phyloP scores from a whole-genome alignment of 2,888 invertebrate genomes.

The Cyclophora punctaria region DNA sequence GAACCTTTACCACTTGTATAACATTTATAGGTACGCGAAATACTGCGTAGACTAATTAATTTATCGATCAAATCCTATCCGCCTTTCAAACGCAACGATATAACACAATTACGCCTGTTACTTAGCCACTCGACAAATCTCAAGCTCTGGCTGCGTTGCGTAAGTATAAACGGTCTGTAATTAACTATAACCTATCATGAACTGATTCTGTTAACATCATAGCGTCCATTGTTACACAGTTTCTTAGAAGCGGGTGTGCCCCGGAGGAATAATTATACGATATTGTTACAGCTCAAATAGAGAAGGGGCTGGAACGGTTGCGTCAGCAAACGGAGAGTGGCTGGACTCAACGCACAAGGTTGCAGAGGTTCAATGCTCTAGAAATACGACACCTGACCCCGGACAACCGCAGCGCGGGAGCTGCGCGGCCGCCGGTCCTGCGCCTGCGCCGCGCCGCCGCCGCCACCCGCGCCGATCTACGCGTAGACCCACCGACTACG shows the following conservation, averaged over 20 bases:
- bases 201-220: constrained; percentile 49
- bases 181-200: constrained; percentile 65
- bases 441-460: constrained; percentile 12
- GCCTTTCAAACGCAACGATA: too few relatives aligned
- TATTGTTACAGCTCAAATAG: constrained; percentile 50
- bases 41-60: too few relatives aligned
- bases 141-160: constrained; percentile 25
- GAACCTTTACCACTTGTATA: too few relatives aligned
- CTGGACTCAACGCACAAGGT: constrained; percentile 72
- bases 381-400: constrained; percentile 71
- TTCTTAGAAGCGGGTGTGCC: constrained; percentile 63
- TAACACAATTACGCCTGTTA: too few relatives aligned
- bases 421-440: constrained; percentile 20
- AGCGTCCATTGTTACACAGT: constrained; percentile 50
- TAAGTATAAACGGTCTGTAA: constrained; percentile 44
- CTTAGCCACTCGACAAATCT: too few relatives aligned
- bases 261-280: constrained; percentile 69
- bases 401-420: constrained; percentile 44
- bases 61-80: too few relatives aligned
- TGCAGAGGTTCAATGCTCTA: constrained; percentile 75
- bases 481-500: constrained; percentile 24
- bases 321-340: constrained; percentile 70
- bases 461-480: constrained; percentile 21
- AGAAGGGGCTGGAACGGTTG: constrained; percentile 69
- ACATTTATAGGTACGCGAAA: too few relatives aligned